phyloP scores from a whole-genome alignment of 2,113 vertebrate genomes.

The Willisornis vidua region DNA sequence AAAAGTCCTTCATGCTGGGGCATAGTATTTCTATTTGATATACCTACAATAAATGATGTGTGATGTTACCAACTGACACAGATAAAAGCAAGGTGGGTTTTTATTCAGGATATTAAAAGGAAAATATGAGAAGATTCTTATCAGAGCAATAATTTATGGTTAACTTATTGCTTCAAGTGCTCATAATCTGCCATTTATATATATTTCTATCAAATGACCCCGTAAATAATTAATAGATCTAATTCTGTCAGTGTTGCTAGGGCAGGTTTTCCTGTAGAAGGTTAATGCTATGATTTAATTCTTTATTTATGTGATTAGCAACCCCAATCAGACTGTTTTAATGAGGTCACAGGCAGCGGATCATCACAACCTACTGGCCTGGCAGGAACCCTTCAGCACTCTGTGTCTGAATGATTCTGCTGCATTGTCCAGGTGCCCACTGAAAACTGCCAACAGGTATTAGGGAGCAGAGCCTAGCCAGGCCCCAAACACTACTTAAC shows the following conservation, averaged over 20 bases:
- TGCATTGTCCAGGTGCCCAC: not conserved
- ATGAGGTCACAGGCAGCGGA: conserved; percentile 14
- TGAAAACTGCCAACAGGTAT: not conserved
- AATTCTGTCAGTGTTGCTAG: conserved; percentile 56
- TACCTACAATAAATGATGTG: not conserved
- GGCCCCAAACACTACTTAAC: not conserved
- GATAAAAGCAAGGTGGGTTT: conserved; percentile 26
- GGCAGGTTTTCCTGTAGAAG: conserved; percentile 60
- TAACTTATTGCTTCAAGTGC: conserved; percentile 52
- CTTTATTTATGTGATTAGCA: conserved; percentile 62
- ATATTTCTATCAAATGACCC: conserved; percentile 61
- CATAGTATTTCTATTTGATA: not conserved
- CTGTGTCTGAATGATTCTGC: not conserved
- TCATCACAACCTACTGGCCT: not conserved
- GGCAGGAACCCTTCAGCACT: not conserved
- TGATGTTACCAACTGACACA: not conserved
- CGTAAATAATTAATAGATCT: conserved; percentile 68
- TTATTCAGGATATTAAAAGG: not conserved
- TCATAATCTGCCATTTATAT: conserved; percentile 50
- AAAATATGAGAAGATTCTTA: conserved; percentile 29
- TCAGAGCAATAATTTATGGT: conserved; percentile 29
- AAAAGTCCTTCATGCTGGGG: not conserved
- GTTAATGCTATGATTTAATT: conserved; percentile 67
- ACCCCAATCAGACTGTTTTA: conserved; percentile 40
- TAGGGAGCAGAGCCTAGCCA: not conserved